Base-by-base conservation (phyloP, 2,797 vertebrate species). In the Clarias fuscus region DNA sequence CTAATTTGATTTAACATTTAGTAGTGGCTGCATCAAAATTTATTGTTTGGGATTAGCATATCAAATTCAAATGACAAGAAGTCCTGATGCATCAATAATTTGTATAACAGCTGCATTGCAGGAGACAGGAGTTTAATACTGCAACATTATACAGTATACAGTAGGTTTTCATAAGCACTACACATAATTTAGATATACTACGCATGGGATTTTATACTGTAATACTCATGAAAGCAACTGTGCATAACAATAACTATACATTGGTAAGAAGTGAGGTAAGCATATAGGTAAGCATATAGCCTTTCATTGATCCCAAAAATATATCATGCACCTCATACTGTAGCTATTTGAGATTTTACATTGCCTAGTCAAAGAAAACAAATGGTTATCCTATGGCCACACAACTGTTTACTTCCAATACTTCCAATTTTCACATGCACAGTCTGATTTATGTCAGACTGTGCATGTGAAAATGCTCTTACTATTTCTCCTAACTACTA, bases 11-110 rank as follows among this genome's bases (percentile, higher is more conserved):
- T 85, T 75, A 83, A 86, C 80, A 20, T 67, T n/a, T 33, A 85
- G 72, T 75, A 68, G 73, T 86, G 86, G 61, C 62, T 70, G 84
- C 84, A 85, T 73, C 40, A 82, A 82, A 43, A 88, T 88, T 78
- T 88, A 89, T 87, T 83, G 68, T 73, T 77, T 75, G 40, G 73
- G 67, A 86, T 83, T 82, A 89, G 72, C 37, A 67, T 88, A 85
- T 85, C 89, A 83, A 87, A 62, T 82, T 70, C 75, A 76, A 86
- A 86, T 88, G 40, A 86, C 77, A 86, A 86, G 48, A 82, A 78
- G 77, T 83, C 59, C 73, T 80, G 82, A 86, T 20, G 62, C 78
- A 86, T 88, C 88, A 83, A 83, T 85, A 90, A 82, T 86, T 88
- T 82, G 78, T 72, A 58, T 84, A 81, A 80, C 82, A 83, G 72